phyloP scores from a whole-genome alignment of 2,797 vertebrate genomes.

The Cyprinodon diabolis region DNA sequence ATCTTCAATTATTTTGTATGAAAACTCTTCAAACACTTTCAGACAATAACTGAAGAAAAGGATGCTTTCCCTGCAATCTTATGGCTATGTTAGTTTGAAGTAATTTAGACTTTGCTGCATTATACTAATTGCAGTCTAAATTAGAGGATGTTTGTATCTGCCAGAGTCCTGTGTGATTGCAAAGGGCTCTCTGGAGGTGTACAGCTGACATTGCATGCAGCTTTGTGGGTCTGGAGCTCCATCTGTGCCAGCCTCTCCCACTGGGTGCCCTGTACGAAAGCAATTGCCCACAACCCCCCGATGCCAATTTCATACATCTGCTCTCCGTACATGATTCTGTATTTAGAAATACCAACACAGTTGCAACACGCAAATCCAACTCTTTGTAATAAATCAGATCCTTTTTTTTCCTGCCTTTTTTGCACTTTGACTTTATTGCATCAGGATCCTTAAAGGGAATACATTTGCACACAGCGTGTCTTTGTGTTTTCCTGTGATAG shows the following conservation, averaged over 20 bases:
- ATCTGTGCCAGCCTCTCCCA: constrained; percentile 76
- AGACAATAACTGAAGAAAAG: constrained; percentile 29
- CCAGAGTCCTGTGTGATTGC: constrained; percentile 61
- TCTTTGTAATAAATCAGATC: constrained; percentile 1
- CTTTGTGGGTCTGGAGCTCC: constrained; percentile 68
- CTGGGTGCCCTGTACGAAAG: constrained; percentile 51
- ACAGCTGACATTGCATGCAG: constrained; percentile 72
- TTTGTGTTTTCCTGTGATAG: neutral
- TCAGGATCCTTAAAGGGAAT: constrained; percentile 1
- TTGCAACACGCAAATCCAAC: constrained; percentile 8
- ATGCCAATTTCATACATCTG: constrained; percentile 10
- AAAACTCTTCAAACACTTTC: constrained; percentile 39
- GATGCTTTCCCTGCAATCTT: constrained; percentile 33
- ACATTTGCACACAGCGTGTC: neutral
- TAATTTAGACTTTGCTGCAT: constrained; percentile 70
- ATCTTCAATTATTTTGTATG: constrained; percentile 10
- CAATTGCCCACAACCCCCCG: constrained; percentile 10
- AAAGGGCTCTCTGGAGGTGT: constrained; percentile 65
- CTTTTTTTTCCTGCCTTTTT: constrained; percentile 7
- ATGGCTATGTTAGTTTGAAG: constrained; percentile 48
- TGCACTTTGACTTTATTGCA: constrained; percentile 3
- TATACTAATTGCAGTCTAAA: constrained; percentile 71
- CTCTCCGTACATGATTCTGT: constrained; percentile 11
- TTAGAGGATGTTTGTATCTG: constrained; percentile 58
- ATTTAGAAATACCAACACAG: constrained; percentile 23